Conservation (phyloP, 2,113 vertebrate species). For the Ailurus styani region DNA sequence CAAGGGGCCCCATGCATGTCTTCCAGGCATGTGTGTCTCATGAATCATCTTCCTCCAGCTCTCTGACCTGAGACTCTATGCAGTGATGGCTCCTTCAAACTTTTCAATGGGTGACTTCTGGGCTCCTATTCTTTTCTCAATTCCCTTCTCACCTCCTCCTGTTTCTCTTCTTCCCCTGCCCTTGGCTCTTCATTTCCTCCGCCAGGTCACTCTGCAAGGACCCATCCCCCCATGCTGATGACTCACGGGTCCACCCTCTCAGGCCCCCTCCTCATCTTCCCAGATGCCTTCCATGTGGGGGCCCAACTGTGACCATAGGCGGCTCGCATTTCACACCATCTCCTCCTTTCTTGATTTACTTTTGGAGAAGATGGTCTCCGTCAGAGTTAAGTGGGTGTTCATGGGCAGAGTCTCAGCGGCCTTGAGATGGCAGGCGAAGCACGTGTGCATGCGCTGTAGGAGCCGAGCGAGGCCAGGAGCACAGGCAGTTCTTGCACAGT, state of each 20-base stretch:
- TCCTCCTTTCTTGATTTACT: neutral
- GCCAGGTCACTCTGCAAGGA: no score
- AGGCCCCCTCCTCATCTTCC: fast-evolving
- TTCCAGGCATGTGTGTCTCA: fast-evolving
- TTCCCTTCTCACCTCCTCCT: neutral
- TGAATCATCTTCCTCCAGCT: fast-evolving
- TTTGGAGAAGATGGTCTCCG: neutral
- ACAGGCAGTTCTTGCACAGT: fast-evolving
- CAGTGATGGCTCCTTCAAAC: neutral
- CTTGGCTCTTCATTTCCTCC: neutral
- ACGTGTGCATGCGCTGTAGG: neutral
- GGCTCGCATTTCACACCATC: neutral
- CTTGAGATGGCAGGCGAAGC: neutral
- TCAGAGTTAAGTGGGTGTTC: neutral
- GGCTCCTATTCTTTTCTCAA: neutral
- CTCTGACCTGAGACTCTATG: neutral
- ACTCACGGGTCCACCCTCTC: fast-evolving
- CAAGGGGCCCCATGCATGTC: fast-evolving
- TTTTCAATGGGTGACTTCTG: fast-evolving
- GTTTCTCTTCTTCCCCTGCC: neutral
- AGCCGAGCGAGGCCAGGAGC: neutral
- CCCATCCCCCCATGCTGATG: neutral
- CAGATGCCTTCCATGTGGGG: neutral
- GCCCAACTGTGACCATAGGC: neutral
- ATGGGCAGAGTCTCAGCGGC: fast-evolving